Base-by-base conservation (phyloP, 2,113 vertebrate species). In the Cervus canadensis region DNA sequence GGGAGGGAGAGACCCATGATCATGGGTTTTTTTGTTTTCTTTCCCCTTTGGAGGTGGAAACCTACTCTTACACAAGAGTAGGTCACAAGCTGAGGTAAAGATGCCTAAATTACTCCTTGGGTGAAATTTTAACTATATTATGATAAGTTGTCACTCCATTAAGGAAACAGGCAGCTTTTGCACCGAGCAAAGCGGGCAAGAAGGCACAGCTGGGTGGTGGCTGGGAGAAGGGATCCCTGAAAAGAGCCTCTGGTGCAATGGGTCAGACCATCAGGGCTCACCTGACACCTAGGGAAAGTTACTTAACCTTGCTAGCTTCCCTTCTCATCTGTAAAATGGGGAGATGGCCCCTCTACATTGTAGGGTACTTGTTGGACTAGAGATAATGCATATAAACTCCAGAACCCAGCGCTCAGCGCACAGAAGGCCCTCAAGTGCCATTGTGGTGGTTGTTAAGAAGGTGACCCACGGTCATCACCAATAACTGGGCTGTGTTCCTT, bases 391-490 rank as follows among this genome's bases (percentile, higher is more conserved):
- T 36, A 43, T 19, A 19, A 81, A 28, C 14, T 30, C 36, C 43
- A n/a, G 91, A 85, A 56, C 36, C 21, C 48, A 17, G 57, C 2
- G 50, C 16, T 57, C 50, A 40, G 9, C 5, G 30, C 50, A 12
- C 40, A n/a, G 50, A 23, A 78, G 30, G 14, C 56, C 15, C 33
- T 25, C 16, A 28, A 2, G 5, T 12, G 26, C 40, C 91, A 10
- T 2, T 3, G 7, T 40, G 21, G 54, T 33, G 3, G 36, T 21
- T 21, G 84, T 33, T 5, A 19, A n/a, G 7, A 43, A 36, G n/a
- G 67, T 7, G 25, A 52, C 30, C 2, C 5, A 0, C 36, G 21
- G 16, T 5, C 6, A 7, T 23, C 5, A 12, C 3, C 10, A 25
- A 74, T 84, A 40, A 40, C 2, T 28, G 23, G 52, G 45, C 6